Evolutionary conservation across 2,113 vertebrate genomes (phyloP).

Genomic region (Pomatorhinus ruficollis): DNA sequence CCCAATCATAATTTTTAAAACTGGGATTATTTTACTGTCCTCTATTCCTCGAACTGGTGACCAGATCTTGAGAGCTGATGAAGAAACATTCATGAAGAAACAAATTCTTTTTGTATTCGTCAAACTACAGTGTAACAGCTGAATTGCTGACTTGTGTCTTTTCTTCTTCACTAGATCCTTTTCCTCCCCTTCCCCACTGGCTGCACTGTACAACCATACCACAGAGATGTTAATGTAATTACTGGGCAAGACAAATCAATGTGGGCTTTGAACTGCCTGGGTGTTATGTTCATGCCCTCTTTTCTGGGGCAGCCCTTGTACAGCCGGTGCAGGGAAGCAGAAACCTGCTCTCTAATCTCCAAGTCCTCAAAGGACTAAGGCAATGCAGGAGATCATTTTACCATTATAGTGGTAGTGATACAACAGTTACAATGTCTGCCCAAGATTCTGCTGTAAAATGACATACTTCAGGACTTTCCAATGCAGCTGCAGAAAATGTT

Average conservation of each 20-base stretch:
- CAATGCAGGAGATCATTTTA: neutral
- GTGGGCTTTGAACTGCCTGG: neutral
- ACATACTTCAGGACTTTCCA: neutral
- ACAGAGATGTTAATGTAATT: neutral
- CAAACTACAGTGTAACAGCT: neutral
- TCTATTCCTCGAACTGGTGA: neutral
- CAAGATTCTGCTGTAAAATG: neutral
- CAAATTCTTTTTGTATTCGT: neutral
- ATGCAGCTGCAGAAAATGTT: neutral
- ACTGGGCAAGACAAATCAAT: constrained; percentile 25
- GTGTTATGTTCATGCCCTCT: neutral
- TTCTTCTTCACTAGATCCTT: neutral
- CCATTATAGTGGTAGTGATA: neutral
- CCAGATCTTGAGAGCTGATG: neutral
- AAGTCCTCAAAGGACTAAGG: neutral
- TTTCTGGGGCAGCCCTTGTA: neutral
- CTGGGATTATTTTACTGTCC: neutral
- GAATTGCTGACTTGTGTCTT: neutral
- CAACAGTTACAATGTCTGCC: neutral
- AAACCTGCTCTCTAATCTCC: neutral
- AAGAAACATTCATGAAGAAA: neutral
- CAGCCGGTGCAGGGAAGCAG: neutral
- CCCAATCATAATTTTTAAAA: neutral
- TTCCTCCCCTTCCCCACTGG: neutral
- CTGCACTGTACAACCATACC: neutral